These are phyloP conservation scores for Solea senegalensis DNA, from an alignment of 2,113 vertebrate species.

Conservation along the genomic window DNA sequence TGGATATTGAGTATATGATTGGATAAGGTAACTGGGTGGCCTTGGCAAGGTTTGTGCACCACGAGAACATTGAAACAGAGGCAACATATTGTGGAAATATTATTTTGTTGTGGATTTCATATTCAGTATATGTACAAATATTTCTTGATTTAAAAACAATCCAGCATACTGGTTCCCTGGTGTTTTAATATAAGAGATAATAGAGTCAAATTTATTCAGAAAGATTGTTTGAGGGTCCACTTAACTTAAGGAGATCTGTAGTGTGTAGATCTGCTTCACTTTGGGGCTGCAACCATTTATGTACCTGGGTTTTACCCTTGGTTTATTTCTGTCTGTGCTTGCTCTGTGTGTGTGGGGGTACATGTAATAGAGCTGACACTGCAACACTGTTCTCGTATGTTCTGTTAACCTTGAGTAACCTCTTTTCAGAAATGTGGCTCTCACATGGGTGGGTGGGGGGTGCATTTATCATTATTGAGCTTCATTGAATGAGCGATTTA, in stretches of 20 bases:
- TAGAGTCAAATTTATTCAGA: neutral
- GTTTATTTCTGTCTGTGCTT: slow-evolving; percentile 28
- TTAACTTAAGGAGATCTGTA: slow-evolving; percentile 4
- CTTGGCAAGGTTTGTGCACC: no score
- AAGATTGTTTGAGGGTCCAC: neutral
- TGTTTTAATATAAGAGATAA: neutral
- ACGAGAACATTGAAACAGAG: no score
- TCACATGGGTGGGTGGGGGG: neutral
- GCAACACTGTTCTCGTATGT: slow-evolving; percentile 49
- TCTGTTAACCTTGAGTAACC: slow-evolving; percentile 63
- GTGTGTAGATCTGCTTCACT: neutral
- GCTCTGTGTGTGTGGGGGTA: neutral
- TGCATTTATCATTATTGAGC: neutral
- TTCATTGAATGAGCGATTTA: neutral
- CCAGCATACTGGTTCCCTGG: neutral
- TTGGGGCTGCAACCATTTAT: slow-evolving; percentile 17
- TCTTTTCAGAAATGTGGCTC: slow-evolving; percentile 17
- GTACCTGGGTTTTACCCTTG: neutral
- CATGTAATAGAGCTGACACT: slow-evolving; percentile 35
- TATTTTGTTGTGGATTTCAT: no score
- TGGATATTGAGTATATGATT: no score
- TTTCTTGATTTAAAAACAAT: neutral
- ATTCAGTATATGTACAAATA: neutral
- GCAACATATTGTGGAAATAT: no score
- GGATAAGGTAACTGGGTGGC: no score